A percentile compares a stretch with the other conserved stretches of the same genome.
Evolutionary conservation across 2,113 vertebrate species (phyloP).

Genomic region (Tetrao urogallus): DNA sequence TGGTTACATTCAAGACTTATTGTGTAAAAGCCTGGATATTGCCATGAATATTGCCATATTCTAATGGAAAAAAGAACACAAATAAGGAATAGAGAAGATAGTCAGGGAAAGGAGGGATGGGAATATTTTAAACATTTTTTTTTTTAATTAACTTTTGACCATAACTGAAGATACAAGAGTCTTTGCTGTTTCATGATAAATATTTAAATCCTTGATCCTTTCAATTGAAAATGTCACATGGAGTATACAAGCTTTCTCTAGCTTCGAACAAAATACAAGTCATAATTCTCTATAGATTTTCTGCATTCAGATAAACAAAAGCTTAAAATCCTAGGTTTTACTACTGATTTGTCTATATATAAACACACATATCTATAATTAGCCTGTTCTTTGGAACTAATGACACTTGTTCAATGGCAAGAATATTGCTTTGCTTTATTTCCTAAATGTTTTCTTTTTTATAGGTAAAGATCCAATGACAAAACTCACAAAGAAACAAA

Average conservation of each 20-base stretch:
- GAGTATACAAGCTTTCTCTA: neutral
- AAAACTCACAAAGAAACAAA: conserved; percentile 49
- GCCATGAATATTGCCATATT: conserved; percentile 82
- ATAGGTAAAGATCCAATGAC: neutral
- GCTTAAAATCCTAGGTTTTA: conserved; percentile 28
- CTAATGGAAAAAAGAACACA: conserved; percentile 77
- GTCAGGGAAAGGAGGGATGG: conserved; percentile 63
- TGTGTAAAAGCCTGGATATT: conserved; percentile 81
- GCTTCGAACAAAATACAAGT: conserved; percentile 2
- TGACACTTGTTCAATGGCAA: conserved; percentile 7
- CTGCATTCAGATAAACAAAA: conserved; percentile 37
- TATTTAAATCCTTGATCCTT: conserved; percentile 13
- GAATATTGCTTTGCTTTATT: neutral
- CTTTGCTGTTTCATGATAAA: conserved; percentile 77
- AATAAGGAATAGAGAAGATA: conserved; percentile 75
- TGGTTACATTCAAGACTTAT: conserved; percentile 42
- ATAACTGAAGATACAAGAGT: conserved; percentile 79
- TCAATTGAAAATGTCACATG: neutral
- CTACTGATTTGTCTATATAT: neutral
- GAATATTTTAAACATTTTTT: conserved; percentile 46
- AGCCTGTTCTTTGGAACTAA: conserved; percentile 42
- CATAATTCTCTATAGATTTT: conserved; percentile 24
- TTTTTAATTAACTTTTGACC: conserved; percentile 42
- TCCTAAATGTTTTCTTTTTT: conserved; percentile 33
- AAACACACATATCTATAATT: neutral